These are phyloP conservation scores for Diarsia dahlii DNA, from an alignment of 2,888 invertebrate species.

Conservation along the genomic window DNA sequence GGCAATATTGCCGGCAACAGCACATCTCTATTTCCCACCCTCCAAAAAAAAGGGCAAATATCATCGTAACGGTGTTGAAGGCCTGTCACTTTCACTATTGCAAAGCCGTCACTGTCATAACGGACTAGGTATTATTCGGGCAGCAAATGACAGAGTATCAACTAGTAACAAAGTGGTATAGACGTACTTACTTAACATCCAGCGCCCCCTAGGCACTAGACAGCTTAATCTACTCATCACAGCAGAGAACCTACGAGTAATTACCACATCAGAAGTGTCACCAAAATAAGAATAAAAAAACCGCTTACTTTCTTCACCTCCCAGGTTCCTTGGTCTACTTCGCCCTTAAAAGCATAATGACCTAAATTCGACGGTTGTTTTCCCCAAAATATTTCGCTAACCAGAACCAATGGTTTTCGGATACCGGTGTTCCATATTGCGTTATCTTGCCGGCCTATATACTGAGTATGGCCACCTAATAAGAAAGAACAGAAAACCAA, in stretches of 20 bases:
- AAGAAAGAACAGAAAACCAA: constrained; percentile 21
- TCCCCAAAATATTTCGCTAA: constrained; percentile 62
- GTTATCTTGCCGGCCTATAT: constrained; percentile 70
- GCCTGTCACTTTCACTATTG: not conserved
- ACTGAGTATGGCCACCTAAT: constrained; percentile 40
- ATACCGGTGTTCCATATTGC: constrained; percentile 67
- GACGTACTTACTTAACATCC: no score
- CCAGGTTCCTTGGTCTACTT: constrained; percentile 6
- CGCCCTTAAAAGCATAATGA: constrained; percentile 45
- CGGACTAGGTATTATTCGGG: not conserved
- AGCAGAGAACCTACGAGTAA: not conserved
- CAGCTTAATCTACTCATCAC: no score
- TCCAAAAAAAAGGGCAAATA: no score
- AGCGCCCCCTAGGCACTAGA: not conserved
- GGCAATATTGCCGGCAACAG: no score
- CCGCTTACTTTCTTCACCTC: not conserved
- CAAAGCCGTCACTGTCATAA: not conserved
- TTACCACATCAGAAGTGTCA: not conserved
- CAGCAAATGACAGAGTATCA: not conserved
- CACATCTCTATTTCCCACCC: no score
- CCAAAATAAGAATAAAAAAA: not conserved
- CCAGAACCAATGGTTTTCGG: constrained; percentile 67
- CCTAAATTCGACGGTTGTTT: constrained; percentile 59
- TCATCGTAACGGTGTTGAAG: not conserved
- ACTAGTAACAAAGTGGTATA: not conserved